Conservation (phyloP, 1,140 invertebrate species). For the Pseudomyrmex flavicornis region DNA sequence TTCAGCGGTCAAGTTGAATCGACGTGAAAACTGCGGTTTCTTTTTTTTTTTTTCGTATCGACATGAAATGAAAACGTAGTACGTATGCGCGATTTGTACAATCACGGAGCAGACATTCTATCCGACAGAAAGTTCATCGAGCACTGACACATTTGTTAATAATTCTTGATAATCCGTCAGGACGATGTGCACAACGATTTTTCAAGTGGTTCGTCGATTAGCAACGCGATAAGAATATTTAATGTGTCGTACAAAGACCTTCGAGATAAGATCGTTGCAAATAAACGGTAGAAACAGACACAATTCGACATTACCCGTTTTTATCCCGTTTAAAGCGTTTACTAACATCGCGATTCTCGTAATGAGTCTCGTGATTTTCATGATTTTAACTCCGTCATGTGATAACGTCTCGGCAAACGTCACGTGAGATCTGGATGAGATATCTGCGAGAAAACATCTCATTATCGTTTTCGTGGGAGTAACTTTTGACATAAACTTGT, state of each 20-base stretch:
- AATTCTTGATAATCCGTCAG: not conserved
- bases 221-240: conserved; percentile 22
- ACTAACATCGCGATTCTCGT: not conserved
- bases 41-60: not conserved
- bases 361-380: not conserved
- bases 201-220: conserved; percentile 15
- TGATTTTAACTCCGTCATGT: conserved; percentile 8
- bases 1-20: not conserved
- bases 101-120: not conserved
- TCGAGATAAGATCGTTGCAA: conserved; percentile 34
- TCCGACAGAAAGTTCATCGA: not conserved
- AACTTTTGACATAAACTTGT: not conserved
- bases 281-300: not conserved
- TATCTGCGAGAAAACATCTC: not conserved
- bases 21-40: not conserved
- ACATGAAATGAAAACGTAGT: not conserved
- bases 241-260: not conserved
- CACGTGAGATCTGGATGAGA: conserved; percentile 13
- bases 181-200: not conserved
- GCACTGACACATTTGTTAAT: conserved; percentile 18
- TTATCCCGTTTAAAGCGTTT: conserved; percentile 16
- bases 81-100: not conserved
- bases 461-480: not conserved
- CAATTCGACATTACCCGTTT: not conserved
- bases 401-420: conserved; percentile 25